These are phyloP conservation scores for Grantiella picta DNA, from an alignment of 2,113 vertebrate genomes.

Conservation along the genomic window DNA sequence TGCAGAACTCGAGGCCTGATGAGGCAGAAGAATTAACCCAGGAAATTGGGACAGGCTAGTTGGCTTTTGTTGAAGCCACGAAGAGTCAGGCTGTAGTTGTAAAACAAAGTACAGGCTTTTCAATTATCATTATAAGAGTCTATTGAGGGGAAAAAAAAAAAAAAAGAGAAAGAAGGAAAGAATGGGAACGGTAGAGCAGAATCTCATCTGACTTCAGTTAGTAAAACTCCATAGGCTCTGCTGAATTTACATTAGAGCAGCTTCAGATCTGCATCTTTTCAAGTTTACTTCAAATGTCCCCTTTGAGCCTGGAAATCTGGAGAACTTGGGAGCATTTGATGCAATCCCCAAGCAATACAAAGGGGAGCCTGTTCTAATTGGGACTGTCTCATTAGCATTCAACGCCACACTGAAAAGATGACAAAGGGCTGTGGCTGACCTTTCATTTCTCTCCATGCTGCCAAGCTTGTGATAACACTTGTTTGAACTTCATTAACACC, in stretches of 20 bases:
- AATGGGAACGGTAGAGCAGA: neutral
- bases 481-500: conserved; percentile 65
- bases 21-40: neutral
- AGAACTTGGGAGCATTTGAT: conserved; percentile 53
- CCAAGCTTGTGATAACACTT: conserved; percentile 70
- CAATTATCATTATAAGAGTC: neutral
- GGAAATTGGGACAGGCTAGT: neutral
- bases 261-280: conserved; percentile 61
- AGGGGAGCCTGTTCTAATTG: conserved; percentile 24
- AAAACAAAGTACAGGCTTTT: conserved; percentile 43
- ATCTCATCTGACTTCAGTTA: conserved; percentile 39
- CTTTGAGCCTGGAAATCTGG: conserved; percentile 55
- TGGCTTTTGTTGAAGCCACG: neutral
- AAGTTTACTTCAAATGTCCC: conserved; percentile 54
- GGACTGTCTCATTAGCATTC: conserved; percentile 43
- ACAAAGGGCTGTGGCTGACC: conserved; percentile 49
- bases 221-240: conserved; percentile 33
- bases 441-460: conserved; percentile 60
- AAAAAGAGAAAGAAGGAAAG: neutral
- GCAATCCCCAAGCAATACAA: conserved; percentile 31
- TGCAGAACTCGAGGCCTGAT: neutral
- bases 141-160: neutral
- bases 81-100: neutral
- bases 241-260: conserved; percentile 39
- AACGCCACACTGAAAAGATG: conserved; percentile 5